Evolutionary conservation across 2,113 vertebrate species (phyloP).

Genomic region (Dasyornis broadbenti): DNA sequence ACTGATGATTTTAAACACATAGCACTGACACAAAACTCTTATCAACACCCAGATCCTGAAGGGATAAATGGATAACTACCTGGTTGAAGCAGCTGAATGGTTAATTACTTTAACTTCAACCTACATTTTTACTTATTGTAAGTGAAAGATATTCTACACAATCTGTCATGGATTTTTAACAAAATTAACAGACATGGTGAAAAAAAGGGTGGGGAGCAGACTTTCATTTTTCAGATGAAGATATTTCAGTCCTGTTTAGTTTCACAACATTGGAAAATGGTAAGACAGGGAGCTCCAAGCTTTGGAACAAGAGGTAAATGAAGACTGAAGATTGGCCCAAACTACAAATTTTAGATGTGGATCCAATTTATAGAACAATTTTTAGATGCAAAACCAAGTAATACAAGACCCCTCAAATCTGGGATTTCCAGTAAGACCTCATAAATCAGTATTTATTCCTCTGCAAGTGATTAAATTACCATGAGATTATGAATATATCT

Average conservation of each 20-base stretch:
- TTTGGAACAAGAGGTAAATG: not conserved
- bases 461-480: not conserved
- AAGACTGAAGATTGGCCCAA: not conserved
- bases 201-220: not conserved
- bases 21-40: not conserved
- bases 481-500: not conserved
- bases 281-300: not conserved
- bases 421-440: not conserved
- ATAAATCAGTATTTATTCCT: not conserved
- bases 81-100: not conserved
- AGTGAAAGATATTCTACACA: not conserved
- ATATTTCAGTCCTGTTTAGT: not conserved
- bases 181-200: not conserved
- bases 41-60: not conserved
- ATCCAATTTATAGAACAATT: not conserved
- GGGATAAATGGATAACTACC: not conserved
- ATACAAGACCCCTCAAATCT: not conserved
- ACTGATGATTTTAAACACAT: not conserved
- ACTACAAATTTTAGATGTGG: not conserved
- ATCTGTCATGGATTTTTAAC: not conserved
- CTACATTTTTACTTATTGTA: not conserved
- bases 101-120: not conserved
- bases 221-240: not conserved
- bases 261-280: not conserved
- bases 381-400: not conserved